Conservation (phyloP, 2,888 invertebrate species). For the Tridacna gigas region DNA sequence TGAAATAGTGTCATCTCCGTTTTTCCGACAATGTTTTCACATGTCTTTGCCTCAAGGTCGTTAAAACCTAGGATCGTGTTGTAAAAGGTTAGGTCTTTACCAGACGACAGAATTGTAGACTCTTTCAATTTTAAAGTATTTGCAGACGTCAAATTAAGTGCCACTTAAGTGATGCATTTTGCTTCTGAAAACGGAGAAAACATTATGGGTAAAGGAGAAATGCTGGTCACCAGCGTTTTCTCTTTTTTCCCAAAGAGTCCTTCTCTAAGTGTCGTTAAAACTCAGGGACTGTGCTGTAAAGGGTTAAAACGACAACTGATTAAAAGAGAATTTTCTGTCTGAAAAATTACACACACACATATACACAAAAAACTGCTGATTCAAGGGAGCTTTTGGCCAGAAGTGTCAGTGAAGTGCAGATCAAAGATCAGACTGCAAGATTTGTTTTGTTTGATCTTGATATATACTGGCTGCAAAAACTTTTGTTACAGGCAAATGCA, state of each 20-base stretch:
- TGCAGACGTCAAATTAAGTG: too few species aligned
- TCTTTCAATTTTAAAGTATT: too few species aligned
- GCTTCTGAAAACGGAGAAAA: too few species aligned
- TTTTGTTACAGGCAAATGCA: too few species aligned
- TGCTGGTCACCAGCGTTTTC: not conserved
- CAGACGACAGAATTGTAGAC: not conserved
- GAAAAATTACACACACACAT: too few species aligned
- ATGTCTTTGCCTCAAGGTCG: too few species aligned
- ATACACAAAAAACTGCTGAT: not conserved
- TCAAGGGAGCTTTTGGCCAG: not conserved
- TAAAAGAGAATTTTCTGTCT: not conserved
- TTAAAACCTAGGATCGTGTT: not conserved
- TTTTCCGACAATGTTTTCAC: too few species aligned
- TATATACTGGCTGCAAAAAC: too few species aligned
- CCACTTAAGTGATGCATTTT: too few species aligned
- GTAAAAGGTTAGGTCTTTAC: not conserved
- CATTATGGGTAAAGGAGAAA: not conserved
- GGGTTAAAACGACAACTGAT: not conserved
- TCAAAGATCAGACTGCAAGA: not conserved
- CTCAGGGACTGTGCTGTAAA: not conserved
- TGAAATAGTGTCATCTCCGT: too few species aligned
- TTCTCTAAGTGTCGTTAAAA: not conserved
- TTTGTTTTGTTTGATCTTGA: not conserved
- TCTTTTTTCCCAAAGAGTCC: not conserved
- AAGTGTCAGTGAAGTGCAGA: not conserved